phyloP scores from a whole-genome alignment of 2,888 invertebrate species.

The Mythimna pallens region DNA sequence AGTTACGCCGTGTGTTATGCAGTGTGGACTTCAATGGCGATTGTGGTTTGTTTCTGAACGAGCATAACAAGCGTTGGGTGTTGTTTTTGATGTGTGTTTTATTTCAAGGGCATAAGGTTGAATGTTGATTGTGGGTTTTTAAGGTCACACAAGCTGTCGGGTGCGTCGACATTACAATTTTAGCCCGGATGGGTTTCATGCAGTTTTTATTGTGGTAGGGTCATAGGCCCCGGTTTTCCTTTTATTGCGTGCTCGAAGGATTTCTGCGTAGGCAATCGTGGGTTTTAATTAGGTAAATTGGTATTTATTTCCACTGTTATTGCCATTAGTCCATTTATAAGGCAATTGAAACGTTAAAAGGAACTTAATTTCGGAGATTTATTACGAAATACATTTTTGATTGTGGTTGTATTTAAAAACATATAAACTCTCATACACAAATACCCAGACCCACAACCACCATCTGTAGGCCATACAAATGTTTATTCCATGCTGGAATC shows the following conservation, averaged over 20 bases:
- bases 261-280: conserved; percentile 73
- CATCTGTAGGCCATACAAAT: too few relatives aligned
- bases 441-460: too few relatives aligned
- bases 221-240: conserved; percentile 82
- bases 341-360: conserved; percentile 13
- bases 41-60: conserved; percentile 73
- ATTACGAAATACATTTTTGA: neutral
- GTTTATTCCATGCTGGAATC: too few relatives aligned
- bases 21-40: conserved; percentile 80
- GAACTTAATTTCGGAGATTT: conserved; percentile 11
- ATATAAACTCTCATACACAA: too few relatives aligned
- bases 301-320: conserved; percentile 49
- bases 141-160: conserved; percentile 77
- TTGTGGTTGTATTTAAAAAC: too few relatives aligned
- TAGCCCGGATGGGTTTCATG: conserved; percentile 88
- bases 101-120: conserved; percentile 60
- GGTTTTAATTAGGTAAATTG: conserved; percentile 72
- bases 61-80: conserved; percentile 64
- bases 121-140: conserved; percentile 69
- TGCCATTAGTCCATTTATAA: conserved; percentile 41
- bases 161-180: conserved; percentile 89
- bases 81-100: conserved; percentile 62
- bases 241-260: conserved; percentile 76
- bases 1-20: conserved; percentile 71
- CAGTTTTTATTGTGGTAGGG: conserved; percentile 89